Evolutionary conservation across 2,113 vertebrate genomes (phyloP).

Genomic region (Dicerorhinus sumatrensis): DNA sequence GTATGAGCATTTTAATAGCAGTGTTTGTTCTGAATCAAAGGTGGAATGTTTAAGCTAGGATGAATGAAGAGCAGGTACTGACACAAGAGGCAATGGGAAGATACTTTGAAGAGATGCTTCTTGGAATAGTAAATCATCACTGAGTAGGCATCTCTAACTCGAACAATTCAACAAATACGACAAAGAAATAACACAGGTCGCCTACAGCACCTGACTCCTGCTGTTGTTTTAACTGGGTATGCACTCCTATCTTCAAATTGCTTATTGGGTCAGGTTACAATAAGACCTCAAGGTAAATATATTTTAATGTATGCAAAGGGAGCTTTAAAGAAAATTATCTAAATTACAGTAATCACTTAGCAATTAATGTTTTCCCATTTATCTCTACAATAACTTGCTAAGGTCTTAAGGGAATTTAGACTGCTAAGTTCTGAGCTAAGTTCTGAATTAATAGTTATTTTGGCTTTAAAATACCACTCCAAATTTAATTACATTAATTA

Average conservation of each 20-base stretch:
- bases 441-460: conserved; percentile 26
- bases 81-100: neutral
- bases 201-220: neutral
- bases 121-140: neutral
- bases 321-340: conserved; percentile 22
- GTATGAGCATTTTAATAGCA: neutral
- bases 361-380: conserved; percentile 3
- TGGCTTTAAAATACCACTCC: conserved; percentile 43
- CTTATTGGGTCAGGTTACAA: neutral
- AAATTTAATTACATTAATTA: conserved; percentile 49
- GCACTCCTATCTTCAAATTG: neutral
- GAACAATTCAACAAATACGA: neutral
- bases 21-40: neutral
- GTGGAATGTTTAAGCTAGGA: neutral
- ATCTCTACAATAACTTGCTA: neutral
- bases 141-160: neutral
- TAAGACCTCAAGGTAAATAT: neutral
- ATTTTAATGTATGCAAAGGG: conserved; percentile 12
- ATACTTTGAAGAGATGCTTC: neutral
- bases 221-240: neutral
- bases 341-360: conserved; percentile 37
- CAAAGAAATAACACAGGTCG: neutral
- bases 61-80: neutral
- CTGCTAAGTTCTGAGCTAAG: neutral
- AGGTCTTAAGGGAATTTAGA: conserved; percentile 2